phyloP scores from a whole-genome alignment of 2,888 invertebrate genomes.

The Drosophila sordidapex region DNA sequence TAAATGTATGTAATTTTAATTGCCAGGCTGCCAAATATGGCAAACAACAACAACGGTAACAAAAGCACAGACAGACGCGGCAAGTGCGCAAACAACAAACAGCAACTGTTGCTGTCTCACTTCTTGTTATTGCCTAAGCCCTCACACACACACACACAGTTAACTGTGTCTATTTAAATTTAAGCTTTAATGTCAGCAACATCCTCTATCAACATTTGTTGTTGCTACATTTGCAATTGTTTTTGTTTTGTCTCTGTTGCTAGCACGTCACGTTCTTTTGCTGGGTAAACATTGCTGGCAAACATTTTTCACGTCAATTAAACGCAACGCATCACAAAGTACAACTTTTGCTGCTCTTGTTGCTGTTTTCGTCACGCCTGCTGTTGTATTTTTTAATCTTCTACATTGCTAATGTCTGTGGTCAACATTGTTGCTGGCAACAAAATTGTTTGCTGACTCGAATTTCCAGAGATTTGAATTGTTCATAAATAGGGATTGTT shows the following conservation, averaged over 20 bases:
- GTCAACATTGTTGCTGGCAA: slow-evolving; percentile 41
- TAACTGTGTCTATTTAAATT: slow-evolving; percentile 4
- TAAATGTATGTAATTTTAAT: slow-evolving; percentile 79
- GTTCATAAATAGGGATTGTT: neutral
- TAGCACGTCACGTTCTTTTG: slow-evolving; percentile 11
- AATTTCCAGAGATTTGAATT: neutral
- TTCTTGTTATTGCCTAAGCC: slow-evolving; percentile 8
- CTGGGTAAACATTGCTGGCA: slow-evolving; percentile 18
- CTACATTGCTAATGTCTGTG: slow-evolving; percentile 22
- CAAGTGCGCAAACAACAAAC: slow-evolving; percentile 38
- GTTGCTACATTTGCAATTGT: slow-evolving; percentile 4
- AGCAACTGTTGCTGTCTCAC: slow-evolving; percentile 37
- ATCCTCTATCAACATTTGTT: slow-evolving; percentile 25
- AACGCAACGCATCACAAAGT: slow-evolving; percentile 29
- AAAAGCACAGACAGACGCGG: slow-evolving; percentile 13
- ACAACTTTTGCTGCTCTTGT: slow-evolving; percentile 5
- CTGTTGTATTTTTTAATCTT: slow-evolving; percentile 17
- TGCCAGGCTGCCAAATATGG: slow-evolving; percentile 71
- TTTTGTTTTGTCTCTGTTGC: slow-evolving; percentile 3
- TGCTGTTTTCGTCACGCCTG: slow-evolving; percentile 20
- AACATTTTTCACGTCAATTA: slow-evolving; percentile 35
- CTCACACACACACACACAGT: neutral
- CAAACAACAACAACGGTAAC: slow-evolving; percentile 38
- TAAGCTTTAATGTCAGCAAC: slow-evolving; percentile 17
- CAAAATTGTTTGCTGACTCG: slow-evolving; percentile 4